These are phyloP conservation scores for Himalopsyche kuldschensis DNA, from an alignment of 2,888 invertebrate genomes.

Conservation along the genomic window DNA sequence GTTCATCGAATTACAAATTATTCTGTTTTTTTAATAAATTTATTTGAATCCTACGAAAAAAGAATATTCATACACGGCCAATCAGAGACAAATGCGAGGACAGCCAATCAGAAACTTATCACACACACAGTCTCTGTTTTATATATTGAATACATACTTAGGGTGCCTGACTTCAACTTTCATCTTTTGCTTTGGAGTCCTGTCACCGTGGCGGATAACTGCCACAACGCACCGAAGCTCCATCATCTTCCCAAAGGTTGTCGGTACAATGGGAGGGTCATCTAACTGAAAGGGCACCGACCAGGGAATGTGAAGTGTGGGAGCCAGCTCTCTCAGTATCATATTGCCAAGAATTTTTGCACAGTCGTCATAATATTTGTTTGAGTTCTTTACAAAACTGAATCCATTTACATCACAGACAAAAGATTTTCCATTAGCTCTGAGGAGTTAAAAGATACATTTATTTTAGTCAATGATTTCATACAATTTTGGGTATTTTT, in stretches of 20 bases:
- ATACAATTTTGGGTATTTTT: too few relatives aligned
- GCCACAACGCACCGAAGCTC: constrained; percentile 92
- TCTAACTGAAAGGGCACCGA: constrained; percentile 95
- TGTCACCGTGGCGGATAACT: constrained; percentile 95
- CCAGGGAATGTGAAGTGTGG: constrained; percentile 96
- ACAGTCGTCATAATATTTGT: constrained; percentile 99
- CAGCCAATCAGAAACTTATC: too few relatives aligned
- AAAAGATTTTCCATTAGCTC: constrained; percentile 98
- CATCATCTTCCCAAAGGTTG: constrained; percentile 98
- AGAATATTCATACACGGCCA: too few relatives aligned
- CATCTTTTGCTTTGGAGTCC: constrained; percentile 99
- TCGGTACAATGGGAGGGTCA: constrained; percentile 98
- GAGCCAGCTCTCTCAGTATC: constrained; percentile 92
- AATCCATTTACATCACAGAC: constrained; percentile 99
- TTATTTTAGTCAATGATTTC: too few relatives aligned
- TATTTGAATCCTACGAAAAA: too few relatives aligned
- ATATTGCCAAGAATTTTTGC: constrained; percentile 98
- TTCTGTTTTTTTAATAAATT: too few relatives aligned
- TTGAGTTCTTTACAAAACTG: constrained; percentile 99
- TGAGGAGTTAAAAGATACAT: constrained; percentile 44
- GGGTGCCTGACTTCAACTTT: constrained; percentile 98
- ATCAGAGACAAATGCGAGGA: too few relatives aligned
- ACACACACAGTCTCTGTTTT: too few relatives aligned
- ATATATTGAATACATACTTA: constrained; percentile 68
- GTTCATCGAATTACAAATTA: too few relatives aligned